Conservation (phyloP, 2,888 invertebrate species). For the Trachelus iudaicus region DNA sequence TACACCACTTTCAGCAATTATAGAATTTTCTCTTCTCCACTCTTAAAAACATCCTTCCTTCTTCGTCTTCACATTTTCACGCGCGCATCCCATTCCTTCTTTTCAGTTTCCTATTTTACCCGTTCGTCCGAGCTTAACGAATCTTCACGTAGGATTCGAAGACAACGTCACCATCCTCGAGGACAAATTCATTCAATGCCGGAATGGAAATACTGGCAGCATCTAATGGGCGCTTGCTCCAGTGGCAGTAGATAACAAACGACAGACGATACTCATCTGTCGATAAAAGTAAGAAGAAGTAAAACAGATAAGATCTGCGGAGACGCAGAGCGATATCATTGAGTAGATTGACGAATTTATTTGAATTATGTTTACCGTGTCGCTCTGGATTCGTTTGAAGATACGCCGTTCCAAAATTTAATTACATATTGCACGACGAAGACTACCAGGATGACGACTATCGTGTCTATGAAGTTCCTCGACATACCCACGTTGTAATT, state of each 20-base stretch:
- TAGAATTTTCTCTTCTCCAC: not conserved
- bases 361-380: not conserved
- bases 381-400: not conserved
- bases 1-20: not conserved
- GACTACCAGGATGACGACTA: conserved; percentile 55
- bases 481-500: conserved; percentile 47
- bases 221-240: not conserved
- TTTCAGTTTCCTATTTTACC: not conserved
- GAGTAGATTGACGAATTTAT: not conserved
- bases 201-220: not conserved
- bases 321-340: not conserved
- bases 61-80: not conserved
- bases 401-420: conserved; percentile 46
- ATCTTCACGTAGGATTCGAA: not conserved
- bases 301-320: not conserved
- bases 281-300: not conserved
- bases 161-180: not conserved
- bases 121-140: not conserved
- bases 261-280: not conserved
- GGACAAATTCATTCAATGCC: not conserved
- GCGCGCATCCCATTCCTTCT: not conserved
- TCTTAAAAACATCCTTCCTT: not conserved
- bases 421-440: conserved; percentile 56
- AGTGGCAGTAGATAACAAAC: not conserved
- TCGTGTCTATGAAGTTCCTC: conserved; percentile 54